Conservation (phyloP, 2,797 vertebrate genomes). For the Acipenser oxyrinchus region DNA sequence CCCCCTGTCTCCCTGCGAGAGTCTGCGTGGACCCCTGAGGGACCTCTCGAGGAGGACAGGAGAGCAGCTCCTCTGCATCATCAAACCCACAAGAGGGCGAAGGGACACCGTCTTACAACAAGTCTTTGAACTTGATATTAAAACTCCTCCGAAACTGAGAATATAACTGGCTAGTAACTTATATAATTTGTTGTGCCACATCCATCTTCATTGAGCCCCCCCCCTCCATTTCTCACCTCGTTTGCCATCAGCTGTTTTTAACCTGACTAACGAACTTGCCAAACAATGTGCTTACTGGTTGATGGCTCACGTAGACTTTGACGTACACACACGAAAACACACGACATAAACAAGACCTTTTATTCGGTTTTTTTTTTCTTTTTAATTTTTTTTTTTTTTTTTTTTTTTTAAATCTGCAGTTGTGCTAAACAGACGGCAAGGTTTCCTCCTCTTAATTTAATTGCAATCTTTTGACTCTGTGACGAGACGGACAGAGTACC, state of each 20-base stretch:
- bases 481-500: not conserved
- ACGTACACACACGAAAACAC: conserved; percentile 16
- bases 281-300: conserved; percentile 38
- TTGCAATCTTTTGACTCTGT: conserved; percentile 24
- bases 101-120: too few species aligned
- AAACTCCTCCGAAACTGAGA: conserved; percentile 17
- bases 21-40: not conserved
- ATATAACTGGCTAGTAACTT: conserved; percentile 28
- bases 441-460: conserved; percentile 18
- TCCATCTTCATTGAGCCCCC: conserved; percentile 9
- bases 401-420: conserved; percentile 23
- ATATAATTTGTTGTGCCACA: conserved; percentile 30
- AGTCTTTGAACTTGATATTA: too few species aligned
- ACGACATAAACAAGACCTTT: conserved; percentile 20
- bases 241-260: conserved; percentile 6
- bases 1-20: not conserved
- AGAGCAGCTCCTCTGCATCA: too few species aligned
- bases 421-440: conserved; percentile 25
- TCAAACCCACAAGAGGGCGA: too few species aligned
- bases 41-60: not conserved
- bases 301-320: conserved; percentile 17
- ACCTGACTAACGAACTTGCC: conserved; percentile 31
- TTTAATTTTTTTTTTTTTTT: conserved; percentile 25
- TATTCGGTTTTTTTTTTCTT: conserved; percentile 24
- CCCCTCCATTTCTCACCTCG: not conserved